phyloP scores from a whole-genome alignment of 2,113 vertebrate species.

The Vanacampus margaritifer region DNA sequence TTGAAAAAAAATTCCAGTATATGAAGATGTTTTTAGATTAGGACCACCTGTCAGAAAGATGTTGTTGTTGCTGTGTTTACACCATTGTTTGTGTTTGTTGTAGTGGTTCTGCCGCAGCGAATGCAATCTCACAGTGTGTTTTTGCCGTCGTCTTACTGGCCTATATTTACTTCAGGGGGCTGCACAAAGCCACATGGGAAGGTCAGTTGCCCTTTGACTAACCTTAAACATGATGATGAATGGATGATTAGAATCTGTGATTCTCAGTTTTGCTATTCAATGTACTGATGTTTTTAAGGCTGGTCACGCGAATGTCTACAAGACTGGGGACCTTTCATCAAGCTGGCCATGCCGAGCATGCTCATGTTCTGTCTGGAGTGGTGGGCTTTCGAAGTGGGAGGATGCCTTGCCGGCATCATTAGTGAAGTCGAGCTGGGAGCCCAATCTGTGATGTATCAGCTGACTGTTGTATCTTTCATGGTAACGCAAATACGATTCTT shows the following conservation, averaged over 20 bases:
- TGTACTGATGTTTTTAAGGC: conserved; percentile 59
- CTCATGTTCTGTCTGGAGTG: conserved; percentile 90
- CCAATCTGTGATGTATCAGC: conserved; percentile 79
- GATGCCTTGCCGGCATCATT: conserved; percentile 82
- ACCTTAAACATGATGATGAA: background rate
- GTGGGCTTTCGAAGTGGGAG: conserved; percentile 87
- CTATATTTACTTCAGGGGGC: conserved; percentile 76
- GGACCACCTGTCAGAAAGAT: background rate
- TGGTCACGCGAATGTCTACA: conserved; percentile 84
- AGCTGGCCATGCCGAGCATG: conserved; percentile 85
- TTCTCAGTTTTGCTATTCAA: no score
- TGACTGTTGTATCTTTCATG: conserved; percentile 78
- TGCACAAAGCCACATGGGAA: conserved; percentile 83
- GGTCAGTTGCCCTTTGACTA: conserved; percentile 65
- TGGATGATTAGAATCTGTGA: background rate
- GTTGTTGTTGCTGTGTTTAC: background rate
- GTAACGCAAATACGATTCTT: conserved; percentile 62
- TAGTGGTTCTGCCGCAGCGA: conserved; percentile 88
- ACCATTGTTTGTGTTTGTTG: background rate
- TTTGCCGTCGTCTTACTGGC: conserved; percentile 72
- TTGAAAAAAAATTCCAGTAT: background rate
- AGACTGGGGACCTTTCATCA: conserved; percentile 82
- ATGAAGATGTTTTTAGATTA: background rate
- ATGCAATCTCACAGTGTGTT: conserved; percentile 80
- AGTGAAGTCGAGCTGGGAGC: conserved; percentile 82